Evolutionary conservation across 2,797 vertebrate genomes (phyloP), one percentile per base, ranked within the genome.

Genomic region (Dicrostonyx torquatus): DNA sequence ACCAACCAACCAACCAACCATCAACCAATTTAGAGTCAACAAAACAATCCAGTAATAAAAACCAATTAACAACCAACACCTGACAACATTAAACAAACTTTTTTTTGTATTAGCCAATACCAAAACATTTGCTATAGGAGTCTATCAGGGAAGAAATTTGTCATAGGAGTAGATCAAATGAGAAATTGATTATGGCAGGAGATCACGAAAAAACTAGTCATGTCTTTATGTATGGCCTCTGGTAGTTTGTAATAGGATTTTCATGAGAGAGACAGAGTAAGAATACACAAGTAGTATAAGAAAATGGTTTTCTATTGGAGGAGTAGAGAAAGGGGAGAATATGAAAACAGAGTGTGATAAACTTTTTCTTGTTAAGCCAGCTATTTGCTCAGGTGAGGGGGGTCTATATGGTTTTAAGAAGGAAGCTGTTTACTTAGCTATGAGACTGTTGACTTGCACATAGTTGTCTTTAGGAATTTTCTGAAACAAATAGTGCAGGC

Each of bases 401-500:
- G 64, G 79, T 55, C 79, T 89, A 40, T 58, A 15, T 53, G 68
- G 15, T 84, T 26, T 94, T 87, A 53, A 91, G 93, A 94, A 48
- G 5, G 6, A 12, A 40, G 20, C 20, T 93, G 11, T 73, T 93
- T 94, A 45, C 31, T 53, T 92, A 90, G 31, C 76, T 20, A 17
- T 73, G 5, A 48, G 83, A 95, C 29, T 68, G 3, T 88, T 93
- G 86, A 60, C 50, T 4, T 75, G 37, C 37, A 53, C 40, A 88
- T n/a, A 90, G n/a, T 76, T 1, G 4, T 86, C 48, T 89, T 83
- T 31, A 78, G 83, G 22, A 83, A 87, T 87, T 93, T 94, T 18
- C 50, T 75, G 70, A 89, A 91, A 60, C 13, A 72, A 94, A 76
- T 24, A 76, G 34, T 90, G 14, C 50, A 89, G 6, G 20, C 66